Evolutionary conservation across 2,113 vertebrate genomes (phyloP).

Genomic region (Stegastes partitus): DNA sequence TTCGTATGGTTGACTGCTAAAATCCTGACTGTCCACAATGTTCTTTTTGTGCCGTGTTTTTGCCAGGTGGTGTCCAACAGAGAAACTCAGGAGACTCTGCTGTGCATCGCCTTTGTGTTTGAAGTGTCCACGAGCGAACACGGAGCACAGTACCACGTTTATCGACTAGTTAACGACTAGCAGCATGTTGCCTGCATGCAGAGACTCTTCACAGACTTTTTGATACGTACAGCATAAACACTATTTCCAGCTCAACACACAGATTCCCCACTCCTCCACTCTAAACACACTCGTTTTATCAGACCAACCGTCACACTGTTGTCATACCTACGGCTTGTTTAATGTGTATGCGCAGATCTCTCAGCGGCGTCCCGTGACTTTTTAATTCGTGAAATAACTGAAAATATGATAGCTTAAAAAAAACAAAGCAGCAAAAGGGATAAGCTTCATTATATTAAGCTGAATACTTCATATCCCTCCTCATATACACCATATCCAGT

Average conservation of each 20-base stretch:
- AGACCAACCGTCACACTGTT: conserved; percentile 73
- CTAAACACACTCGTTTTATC: conserved; percentile 50
- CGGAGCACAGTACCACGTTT: conserved; percentile 95
- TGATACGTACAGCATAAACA: conserved; percentile 62
- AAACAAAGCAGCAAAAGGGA: neutral
- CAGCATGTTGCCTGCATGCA: conserved; percentile 64
- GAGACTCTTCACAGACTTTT: conserved; percentile 69
- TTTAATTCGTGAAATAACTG: neutral
- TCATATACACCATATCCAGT: neutral
- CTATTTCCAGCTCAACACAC: conserved; percentile 65
- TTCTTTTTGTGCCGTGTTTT: conserved; percentile 9
- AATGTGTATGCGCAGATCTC: conserved; percentile 18
- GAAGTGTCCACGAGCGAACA: conserved; percentile 97
- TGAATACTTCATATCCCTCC: neutral
- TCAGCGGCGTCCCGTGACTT: neutral
- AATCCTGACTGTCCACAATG: too few relatives aligned
- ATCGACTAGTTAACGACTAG: conserved; percentile 96
- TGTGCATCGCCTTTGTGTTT: conserved; percentile 96
- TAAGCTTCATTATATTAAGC: neutral
- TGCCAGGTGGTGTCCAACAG: conserved; percentile 94
- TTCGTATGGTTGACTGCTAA: too few relatives aligned
- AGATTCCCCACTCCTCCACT: conserved; percentile 37
- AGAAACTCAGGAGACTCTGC: conserved; percentile 96
- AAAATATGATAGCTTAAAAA: neutral
- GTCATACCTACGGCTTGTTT: conserved; percentile 59